A percentile compares a stretch with the other conserved stretches of the same genome.
Evolutionary conservation across 53 echinoderm and acorn worm genomes (phyloP).

Genomic region (Stichopus horrens): DNA sequence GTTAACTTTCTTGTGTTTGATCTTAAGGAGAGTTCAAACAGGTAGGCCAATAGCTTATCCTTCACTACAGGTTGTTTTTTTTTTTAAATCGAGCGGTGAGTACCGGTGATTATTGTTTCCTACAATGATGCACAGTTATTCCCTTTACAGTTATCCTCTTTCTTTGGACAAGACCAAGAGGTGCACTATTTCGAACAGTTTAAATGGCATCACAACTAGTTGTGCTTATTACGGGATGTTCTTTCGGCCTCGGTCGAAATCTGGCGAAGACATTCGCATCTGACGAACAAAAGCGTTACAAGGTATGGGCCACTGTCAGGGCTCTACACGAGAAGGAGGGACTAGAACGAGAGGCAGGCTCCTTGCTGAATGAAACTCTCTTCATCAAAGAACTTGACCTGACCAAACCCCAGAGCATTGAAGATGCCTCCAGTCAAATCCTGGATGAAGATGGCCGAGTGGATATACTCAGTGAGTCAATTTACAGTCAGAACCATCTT

Average conservation of each 20-base stretch:
- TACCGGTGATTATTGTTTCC: no score
- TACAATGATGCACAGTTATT: no score
- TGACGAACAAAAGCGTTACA: background rate
- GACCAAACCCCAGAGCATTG: slow-evolving; percentile 4
- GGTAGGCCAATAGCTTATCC: no score
- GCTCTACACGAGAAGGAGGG: background rate
- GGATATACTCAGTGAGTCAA: background rate
- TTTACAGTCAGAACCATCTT: background rate
- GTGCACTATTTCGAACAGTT: no score
- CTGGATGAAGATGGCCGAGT: background rate
- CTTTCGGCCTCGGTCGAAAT: background rate
- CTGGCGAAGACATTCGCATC: slow-evolving; percentile 10
- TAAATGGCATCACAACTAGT: background rate
- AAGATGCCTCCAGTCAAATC: background rate
- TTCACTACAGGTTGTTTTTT: no score
- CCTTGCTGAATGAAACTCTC: background rate
- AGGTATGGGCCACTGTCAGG: slow-evolving; percentile 5
- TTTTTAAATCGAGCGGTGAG: no score
- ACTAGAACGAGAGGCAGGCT: background rate
- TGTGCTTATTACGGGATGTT: slow-evolving; percentile 3
- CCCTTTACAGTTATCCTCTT: no score
- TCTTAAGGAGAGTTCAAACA: no score
- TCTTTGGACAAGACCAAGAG: no score
- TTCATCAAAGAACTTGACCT: slow-evolving; percentile 21
- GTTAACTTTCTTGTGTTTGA: no score